Conservation (phyloP, 2,797 vertebrate species). For the Chiloscyllium punctatum region DNA sequence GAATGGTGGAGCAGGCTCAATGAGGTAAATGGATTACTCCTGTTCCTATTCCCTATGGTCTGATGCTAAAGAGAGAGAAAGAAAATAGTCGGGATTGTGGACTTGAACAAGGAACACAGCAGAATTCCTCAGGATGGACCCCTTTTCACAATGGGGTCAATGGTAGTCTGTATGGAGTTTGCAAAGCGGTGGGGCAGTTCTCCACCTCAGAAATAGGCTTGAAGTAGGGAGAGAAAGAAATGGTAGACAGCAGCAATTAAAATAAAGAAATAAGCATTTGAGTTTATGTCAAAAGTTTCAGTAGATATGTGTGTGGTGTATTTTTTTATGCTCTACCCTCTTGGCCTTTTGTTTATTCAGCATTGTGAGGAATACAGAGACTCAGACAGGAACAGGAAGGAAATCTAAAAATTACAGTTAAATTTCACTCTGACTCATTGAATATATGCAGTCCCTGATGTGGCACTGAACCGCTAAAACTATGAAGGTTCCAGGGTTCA, state of each 20-base stretch:
- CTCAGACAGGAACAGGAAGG: constrained; percentile 10
- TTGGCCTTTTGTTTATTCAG: background rate
- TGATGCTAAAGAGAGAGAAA: background rate
- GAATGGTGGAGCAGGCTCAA: too few relatives aligned
- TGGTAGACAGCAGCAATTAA: too few relatives aligned
- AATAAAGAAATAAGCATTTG: background rate
- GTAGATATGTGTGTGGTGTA: background rate
- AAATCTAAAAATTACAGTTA: constrained; percentile 15
- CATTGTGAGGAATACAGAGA: background rate
- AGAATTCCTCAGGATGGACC: background rate
- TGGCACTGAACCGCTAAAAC: background rate
- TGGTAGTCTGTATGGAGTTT: background rate
- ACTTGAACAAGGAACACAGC: background rate
- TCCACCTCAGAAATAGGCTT: background rate
- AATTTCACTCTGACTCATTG: background rate
- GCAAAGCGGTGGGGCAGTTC: background rate
- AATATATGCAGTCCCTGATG: background rate
- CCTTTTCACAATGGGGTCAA: background rate
- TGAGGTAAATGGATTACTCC: too few relatives aligned
- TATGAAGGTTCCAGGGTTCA: background rate
- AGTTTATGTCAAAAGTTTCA: background rate
- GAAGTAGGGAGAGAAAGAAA: too few relatives aligned
- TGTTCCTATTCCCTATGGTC: too few relatives aligned
- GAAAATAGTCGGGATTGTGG: background rate
- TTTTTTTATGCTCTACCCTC: background rate